Conservation (phyloP, 2,113 vertebrate genomes). For the Dipodomys stephensi region DNA sequence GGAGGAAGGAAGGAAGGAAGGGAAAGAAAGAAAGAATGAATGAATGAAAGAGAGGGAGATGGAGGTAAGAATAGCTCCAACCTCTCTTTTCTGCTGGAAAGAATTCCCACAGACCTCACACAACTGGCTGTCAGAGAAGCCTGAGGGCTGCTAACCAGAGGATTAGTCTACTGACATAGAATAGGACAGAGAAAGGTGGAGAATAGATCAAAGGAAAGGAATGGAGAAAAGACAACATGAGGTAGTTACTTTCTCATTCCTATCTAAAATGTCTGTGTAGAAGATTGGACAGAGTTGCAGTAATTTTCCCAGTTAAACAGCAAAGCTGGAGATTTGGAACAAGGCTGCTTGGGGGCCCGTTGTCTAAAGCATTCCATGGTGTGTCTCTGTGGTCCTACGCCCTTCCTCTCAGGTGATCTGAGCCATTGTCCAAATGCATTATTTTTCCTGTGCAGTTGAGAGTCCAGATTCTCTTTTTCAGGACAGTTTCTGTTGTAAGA, state of each 20-base stretch:
- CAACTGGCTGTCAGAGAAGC: neutral
- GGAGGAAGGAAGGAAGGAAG: too few species aligned
- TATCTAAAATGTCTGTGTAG: neutral
- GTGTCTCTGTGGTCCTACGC: neutral
- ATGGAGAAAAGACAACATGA: neutral
- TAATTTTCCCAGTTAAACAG: neutral
- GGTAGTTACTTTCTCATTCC: neutral
- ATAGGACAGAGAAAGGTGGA: neutral
- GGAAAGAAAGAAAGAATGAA: rapidly evolving
- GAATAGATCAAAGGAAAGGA: neutral
- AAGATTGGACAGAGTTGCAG: neutral
- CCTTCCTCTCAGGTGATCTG: neutral
- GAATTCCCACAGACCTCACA: neutral
- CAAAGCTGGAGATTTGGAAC: neutral
- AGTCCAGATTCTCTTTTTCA: neutral
- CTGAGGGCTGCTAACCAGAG: neutral
- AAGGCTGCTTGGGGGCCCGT: neutral
- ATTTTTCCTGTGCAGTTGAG: neutral
- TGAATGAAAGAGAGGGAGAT: neutral
- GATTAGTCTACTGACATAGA: neutral
- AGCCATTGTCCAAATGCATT: neutral
- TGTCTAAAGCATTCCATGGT: neutral
- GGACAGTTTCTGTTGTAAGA: neutral
- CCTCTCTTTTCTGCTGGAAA: neutral
- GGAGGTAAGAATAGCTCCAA: neutral